phyloP scores from a whole-genome alignment of 2,888 invertebrate genomes.

The Thecocarcelia acutangulata region DNA sequence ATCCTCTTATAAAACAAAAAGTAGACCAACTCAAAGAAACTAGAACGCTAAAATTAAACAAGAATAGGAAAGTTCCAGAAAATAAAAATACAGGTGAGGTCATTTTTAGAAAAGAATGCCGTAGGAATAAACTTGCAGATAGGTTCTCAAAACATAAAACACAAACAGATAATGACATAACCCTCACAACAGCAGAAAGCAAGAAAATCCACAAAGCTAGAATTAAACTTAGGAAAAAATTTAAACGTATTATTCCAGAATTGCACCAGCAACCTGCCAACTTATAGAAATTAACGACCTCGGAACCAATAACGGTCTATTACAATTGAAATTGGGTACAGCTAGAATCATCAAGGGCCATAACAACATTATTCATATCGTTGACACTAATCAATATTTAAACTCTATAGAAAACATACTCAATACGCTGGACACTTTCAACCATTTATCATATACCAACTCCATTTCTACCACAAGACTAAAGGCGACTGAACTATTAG shows the following conservation, averaged over 20 bases:
- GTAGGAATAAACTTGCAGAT: constrained; percentile 5
- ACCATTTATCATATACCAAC: background rate
- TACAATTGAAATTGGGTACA: constrained; percentile 8
- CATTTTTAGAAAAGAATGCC: constrained; percentile 11
- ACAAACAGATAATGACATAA: constrained; percentile 5
- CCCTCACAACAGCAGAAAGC: constrained; percentile 8
- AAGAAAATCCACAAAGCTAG: constrained; percentile 16
- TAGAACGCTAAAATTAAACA: background rate
- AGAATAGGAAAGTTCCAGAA: background rate
- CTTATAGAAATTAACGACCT: constrained; percentile 15
- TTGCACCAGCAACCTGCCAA: background rate
- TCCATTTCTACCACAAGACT: constrained; percentile 5
- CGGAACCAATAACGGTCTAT: background rate
- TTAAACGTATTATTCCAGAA: constrained; percentile 1
- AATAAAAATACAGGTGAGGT: background rate
- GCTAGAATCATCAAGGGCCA: constrained; percentile 7
- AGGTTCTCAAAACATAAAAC: constrained; percentile 11
- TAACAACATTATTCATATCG: background rate
- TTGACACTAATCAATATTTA: constrained; percentile 6
- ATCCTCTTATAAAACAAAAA: constrained; percentile 5
- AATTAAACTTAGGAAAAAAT: constrained; percentile 12
- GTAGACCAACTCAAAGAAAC: background rate
- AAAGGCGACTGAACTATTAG: constrained; percentile 32
- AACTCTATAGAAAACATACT: background rate
- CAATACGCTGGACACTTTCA: background rate